Evolutionary conservation across 2,113 vertebrate genomes (phyloP).

Genomic region (Siphamia tubifer): DNA sequence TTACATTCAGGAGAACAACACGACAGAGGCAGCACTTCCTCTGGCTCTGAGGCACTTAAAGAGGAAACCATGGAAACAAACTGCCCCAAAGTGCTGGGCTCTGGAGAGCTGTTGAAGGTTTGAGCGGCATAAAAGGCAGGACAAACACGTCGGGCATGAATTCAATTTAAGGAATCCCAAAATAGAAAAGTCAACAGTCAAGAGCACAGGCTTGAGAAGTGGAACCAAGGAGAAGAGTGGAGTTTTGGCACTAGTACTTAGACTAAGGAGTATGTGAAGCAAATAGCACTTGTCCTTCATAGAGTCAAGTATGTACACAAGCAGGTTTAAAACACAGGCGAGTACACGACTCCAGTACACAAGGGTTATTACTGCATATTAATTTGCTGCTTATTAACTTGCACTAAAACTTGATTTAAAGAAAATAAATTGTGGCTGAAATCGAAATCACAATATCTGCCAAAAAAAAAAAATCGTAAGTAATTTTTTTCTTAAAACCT

Average conservation of each 20-base stretch:
- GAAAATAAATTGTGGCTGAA: too few relatives aligned
- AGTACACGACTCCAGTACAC: too few relatives aligned
- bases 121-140: slow-evolving; percentile 18
- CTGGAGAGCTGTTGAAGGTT: slow-evolving; percentile 29
- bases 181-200: slow-evolving; percentile 30
- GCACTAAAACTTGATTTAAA: too few relatives aligned
- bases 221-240: not conserved
- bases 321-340: too few relatives aligned
- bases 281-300: not conserved
- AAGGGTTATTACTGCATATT: too few relatives aligned
- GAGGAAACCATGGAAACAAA: slow-evolving; percentile 56
- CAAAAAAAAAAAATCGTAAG: too few relatives aligned
- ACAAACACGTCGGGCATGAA: slow-evolving; percentile 9
- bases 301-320: not conserved
- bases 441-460: too few relatives aligned
- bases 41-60: not conserved
- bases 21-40: not conserved
- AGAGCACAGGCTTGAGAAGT: not conserved
- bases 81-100: slow-evolving; percentile 25
- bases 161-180: slow-evolving; percentile 30
- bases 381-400: too few relatives aligned
- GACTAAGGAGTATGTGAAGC: not conserved
- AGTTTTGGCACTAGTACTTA: not conserved
- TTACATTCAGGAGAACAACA: slow-evolving; percentile 9
- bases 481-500: too few relatives aligned